These are phyloP conservation scores for Circaetus gallicus DNA, from an alignment of 2,113 vertebrate species.

Conservation along the genomic window DNA sequence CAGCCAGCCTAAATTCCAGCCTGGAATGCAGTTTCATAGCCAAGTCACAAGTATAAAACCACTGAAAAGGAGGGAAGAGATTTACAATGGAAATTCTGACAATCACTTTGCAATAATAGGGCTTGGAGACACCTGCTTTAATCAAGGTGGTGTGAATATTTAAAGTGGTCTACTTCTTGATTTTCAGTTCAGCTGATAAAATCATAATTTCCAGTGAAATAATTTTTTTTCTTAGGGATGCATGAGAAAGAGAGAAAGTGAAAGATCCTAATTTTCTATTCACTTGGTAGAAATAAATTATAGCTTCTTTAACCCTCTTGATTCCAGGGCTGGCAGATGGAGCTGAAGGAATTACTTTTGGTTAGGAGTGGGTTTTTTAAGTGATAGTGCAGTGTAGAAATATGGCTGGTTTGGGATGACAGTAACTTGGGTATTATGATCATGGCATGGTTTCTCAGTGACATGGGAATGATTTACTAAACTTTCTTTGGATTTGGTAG, in stretches of 20 bases:
- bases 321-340: background rate
- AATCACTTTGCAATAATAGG: slow-evolving; percentile 53
- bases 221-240: slow-evolving; percentile 52
- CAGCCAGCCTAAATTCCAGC: background rate
- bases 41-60: slow-evolving; percentile 30
- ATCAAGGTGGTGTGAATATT: slow-evolving; percentile 72
- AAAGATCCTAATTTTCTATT: slow-evolving; percentile 53
- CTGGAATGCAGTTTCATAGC: slow-evolving; percentile 42
- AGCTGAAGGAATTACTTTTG: background rate
- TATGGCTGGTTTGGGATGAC: background rate
- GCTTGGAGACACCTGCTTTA: slow-evolving; percentile 64
- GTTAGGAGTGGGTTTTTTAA: background rate
- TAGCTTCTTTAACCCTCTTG: slow-evolving; percentile 19
- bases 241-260: background rate
- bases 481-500: background rate
- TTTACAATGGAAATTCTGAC: slow-evolving; percentile 69
- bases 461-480: background rate
- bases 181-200: slow-evolving; percentile 72
- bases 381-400: background rate
- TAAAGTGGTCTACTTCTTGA: slow-evolving; percentile 70
- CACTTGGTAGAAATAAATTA: slow-evolving; percentile 40
- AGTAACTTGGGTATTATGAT: background rate
- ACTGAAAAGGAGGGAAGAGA: slow-evolving; percentile 39
- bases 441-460: background rate
- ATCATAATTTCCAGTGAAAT: slow-evolving; percentile 71